A percentile compares a stretch with the other conserved stretches of the same genome.
phyloP scores from a whole-genome alignment of 2,797 vertebrate species.

The Phoebastria nigripes region DNA sequence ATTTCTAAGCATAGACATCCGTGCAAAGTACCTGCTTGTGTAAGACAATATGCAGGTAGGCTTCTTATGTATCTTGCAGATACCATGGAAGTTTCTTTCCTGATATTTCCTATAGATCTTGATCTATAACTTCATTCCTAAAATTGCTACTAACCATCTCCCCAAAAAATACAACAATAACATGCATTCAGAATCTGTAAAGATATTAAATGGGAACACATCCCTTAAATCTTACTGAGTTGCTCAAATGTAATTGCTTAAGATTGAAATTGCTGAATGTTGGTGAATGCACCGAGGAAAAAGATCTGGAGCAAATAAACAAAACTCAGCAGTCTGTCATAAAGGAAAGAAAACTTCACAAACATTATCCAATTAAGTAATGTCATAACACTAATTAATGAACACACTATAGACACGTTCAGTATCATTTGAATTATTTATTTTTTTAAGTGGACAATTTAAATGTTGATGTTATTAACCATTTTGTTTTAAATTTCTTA shows the following conservation, averaged over 20 bases:
- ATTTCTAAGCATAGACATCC: not conserved
- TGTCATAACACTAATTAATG: not conserved
- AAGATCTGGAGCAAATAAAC: not conserved
- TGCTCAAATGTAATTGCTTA: not conserved
- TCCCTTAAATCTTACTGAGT: not conserved
- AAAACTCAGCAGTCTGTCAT: not conserved
- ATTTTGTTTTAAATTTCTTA: slow-evolving; percentile 73
- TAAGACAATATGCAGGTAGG: not conserved
- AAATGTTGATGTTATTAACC: slow-evolving; percentile 44
- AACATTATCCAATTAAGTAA: not conserved
- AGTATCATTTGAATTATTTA: slow-evolving; percentile 72
- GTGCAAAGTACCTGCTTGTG: not conserved
- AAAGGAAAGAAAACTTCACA: not conserved
- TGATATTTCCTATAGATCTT: not conserved
- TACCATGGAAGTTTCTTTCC: not conserved
- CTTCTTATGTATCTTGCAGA: not conserved
- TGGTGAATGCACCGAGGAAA: not conserved
- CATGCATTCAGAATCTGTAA: not conserved
- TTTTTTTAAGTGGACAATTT: slow-evolving; percentile 86
- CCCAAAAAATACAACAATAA: not conserved
- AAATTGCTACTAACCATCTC: not conserved
- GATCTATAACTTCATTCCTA: not conserved
- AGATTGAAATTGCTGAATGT: not conserved
- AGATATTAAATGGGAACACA: not conserved
- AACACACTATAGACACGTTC: slow-evolving; percentile 39